Base-by-base conservation (phyloP, 1,140 invertebrate species). In the Notospermus geniculatus region DNA sequence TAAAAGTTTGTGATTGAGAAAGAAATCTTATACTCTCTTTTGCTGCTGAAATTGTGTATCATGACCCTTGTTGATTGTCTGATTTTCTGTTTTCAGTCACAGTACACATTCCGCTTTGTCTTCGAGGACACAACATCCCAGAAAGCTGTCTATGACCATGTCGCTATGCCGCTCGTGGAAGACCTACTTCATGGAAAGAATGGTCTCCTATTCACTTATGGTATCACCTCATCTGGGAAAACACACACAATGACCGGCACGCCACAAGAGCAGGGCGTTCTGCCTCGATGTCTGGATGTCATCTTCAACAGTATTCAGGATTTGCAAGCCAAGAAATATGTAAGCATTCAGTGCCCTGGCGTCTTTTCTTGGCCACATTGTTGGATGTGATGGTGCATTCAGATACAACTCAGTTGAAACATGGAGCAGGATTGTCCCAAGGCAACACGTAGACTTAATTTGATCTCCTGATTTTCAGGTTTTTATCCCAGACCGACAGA, bases 221-320 rank as follows among this genome's bases (percentile, higher is more conserved):
- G 96, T 25, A 91, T 98, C 1, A 98, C 95, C 2, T 93, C 93
- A 1, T 97, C 94, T 66, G 96, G 96, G 0, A 86, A 98, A 83
- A 98, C 96, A 0, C 94, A 89, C 73, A 98, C 95, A 1, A 95
- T 98, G 90, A 93, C 89, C 11, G 93, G 87, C 45, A 86, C 88
- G 58, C 78, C 87, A 0, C 82, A 88, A 11, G 88, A 95, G 73
- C 88, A 87, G 45, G 94, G 94, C 7, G 88, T 97, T 52, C 86
- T 97, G 80, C 92, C 93, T 0, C 84, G 95, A 43, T 91, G 88
- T 77, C 83, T 98, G 2, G 92, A 97, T 81, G 89, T 92, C 2
- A 84, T 98, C 52, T 98, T 98, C 73, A 96, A 96, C 78, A 91
- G 89, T 54, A 81, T 95, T 68, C 84, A 85, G 23, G 85, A 89